A percentile compares a stretch with the other conserved stretches of the same genome.
These are phyloP conservation scores for Netelia virgata DNA, from an alignment of 2,888 invertebrate species.

Conservation along the genomic window DNA sequence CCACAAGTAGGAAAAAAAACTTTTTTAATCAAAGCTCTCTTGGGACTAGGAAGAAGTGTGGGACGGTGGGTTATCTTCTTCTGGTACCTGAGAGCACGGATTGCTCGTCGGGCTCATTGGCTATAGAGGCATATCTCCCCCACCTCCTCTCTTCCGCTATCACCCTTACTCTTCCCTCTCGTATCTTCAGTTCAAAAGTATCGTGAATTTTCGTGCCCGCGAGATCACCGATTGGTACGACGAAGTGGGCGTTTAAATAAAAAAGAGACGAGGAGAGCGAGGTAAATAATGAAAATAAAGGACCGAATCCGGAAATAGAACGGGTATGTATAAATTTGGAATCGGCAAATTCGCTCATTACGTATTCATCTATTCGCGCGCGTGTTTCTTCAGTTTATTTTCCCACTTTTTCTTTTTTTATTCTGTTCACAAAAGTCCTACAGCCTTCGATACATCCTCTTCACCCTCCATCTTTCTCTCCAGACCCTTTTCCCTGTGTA, in stretches of 20 bases:
- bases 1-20: conserved; percentile 52
- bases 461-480: not conserved
- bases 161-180: not conserved
- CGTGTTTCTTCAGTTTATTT: conserved; percentile 27
- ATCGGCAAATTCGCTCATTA: conserved; percentile 35
- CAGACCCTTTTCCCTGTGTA: not conserved
- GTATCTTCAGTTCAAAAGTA: not conserved
- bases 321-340: conserved; percentile 33
- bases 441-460: not conserved
- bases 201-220: conserved; percentile 12
- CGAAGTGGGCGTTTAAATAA: conserved; percentile 36
- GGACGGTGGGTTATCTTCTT: not conserved
- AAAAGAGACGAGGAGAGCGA: conserved; percentile 49
- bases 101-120: conserved; percentile 4
- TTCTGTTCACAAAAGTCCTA: not conserved
- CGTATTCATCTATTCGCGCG: conserved; percentile 46
- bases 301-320: conserved; percentile 6
- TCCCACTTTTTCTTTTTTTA: not conserved
- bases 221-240: conserved; percentile 31
- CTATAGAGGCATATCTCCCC: not conserved
- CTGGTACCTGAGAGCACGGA: not conserved
- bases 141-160: too few relatives aligned
- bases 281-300: conserved; percentile 40
- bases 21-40: conserved; percentile 63
- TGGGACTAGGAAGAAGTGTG: conserved; percentile 16